Evolutionary conservation across 2,888 invertebrate genomes (phyloP).

Genomic region (Drosophila neoperkinsi): DNA sequence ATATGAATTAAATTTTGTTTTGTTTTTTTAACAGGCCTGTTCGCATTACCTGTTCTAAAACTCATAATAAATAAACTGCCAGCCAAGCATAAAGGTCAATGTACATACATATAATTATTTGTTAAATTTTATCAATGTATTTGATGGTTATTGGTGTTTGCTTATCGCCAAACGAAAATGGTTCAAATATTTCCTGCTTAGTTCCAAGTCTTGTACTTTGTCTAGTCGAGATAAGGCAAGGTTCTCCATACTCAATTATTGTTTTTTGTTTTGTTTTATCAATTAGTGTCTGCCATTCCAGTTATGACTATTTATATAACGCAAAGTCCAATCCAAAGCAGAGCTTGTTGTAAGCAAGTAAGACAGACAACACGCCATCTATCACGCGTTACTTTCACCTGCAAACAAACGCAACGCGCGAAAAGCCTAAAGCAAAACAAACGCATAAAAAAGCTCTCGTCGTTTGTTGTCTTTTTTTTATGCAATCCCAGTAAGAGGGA

Average conservation of each 20-base stretch:
- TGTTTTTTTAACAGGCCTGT: slow-evolving; percentile 25
- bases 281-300: neutral
- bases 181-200: slow-evolving; percentile 16
- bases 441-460: slow-evolving; percentile 40
- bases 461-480: neutral
- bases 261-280: neutral
- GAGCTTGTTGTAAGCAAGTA: slow-evolving; percentile 12
- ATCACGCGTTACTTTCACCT: slow-evolving; percentile 75
- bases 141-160: slow-evolving; percentile 14
- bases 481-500: neutral
- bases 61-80: slow-evolving; percentile 10
- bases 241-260: slow-evolving; percentile 1
- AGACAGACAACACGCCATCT: slow-evolving; percentile 68
- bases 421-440: slow-evolving; percentile 44
- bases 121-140: slow-evolving; percentile 31
- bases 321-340: slow-evolving; percentile 18
- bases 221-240: slow-evolving; percentile 34
- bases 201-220: slow-evolving; percentile 9
- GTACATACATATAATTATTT: slow-evolving; percentile 45
- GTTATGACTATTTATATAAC: neutral
- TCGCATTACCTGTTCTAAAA: slow-evolving; percentile 18
- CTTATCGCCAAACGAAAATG: slow-evolving; percentile 45
- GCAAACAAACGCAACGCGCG: slow-evolving; percentile 56
- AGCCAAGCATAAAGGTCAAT: slow-evolving; percentile 61
- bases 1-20: slow-evolving; percentile 16